These are phyloP conservation scores for Horisme vitalbata DNA, from an alignment of 2,888 invertebrate species.

Conservation along the genomic window DNA sequence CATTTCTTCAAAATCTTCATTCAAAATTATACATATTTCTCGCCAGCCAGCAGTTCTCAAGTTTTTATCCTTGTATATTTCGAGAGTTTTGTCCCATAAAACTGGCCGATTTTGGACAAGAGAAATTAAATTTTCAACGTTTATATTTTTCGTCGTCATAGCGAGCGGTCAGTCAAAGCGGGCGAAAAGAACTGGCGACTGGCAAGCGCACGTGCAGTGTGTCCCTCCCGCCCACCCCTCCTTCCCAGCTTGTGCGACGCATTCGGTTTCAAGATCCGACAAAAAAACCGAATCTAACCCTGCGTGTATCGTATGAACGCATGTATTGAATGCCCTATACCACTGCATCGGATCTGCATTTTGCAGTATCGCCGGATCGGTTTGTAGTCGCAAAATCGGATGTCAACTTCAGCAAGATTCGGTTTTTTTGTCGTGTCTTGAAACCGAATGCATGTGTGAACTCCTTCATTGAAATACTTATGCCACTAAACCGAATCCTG, in stretches of 20 bases:
- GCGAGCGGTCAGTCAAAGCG: slow-evolving; percentile 29
- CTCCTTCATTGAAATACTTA: slow-evolving; percentile 31
- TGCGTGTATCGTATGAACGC: slow-evolving; percentile 29
- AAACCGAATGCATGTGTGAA: slow-evolving; percentile 33
- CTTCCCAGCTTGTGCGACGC: slow-evolving; percentile 21
- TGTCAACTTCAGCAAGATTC: slow-evolving; percentile 32
- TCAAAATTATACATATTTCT: slow-evolving; percentile 29
- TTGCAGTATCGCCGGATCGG: slow-evolving; percentile 28
- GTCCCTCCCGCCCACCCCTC: slow-evolving; percentile 27
- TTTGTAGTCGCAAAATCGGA: slow-evolving; percentile 32
- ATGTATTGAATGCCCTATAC: slow-evolving; percentile 27
- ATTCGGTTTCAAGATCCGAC: slow-evolving; percentile 27
- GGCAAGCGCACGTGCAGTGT: slow-evolving; percentile 28
- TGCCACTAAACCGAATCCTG: slow-evolving; percentile 33
- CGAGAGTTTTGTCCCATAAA: slow-evolving; percentile 17
- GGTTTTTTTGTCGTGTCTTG: slow-evolving; percentile 30
- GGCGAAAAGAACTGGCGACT: slow-evolving; percentile 33
- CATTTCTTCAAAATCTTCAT: slow-evolving; percentile 29
- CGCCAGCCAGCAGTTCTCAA: slow-evolving; percentile 24
- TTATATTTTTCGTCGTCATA: slow-evolving; percentile 19
- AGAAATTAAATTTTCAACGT: slow-evolving; percentile 18
- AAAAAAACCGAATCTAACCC: slow-evolving; percentile 30
- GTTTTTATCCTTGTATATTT: slow-evolving; percentile 22
- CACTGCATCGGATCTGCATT: slow-evolving; percentile 26
- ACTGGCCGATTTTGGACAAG: slow-evolving; percentile 18